Evolutionary conservation across 1,140 invertebrate genomes (phyloP), one percentile per base, ranked within the genome.

Genomic region (Tyrophagus putrescentiae): DNA sequence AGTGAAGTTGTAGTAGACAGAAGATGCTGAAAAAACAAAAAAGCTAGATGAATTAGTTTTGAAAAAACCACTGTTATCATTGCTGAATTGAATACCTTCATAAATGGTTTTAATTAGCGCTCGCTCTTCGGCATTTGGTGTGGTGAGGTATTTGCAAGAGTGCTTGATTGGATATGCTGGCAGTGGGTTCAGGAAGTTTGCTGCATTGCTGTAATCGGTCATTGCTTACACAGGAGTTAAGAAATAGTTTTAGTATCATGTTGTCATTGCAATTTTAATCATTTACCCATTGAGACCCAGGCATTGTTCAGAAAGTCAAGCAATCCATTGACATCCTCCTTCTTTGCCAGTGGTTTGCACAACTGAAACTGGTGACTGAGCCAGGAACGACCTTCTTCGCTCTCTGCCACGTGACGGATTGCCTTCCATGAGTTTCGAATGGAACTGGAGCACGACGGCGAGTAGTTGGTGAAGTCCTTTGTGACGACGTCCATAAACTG

Each of bases 161-260:
- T n/a, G 83, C 66, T 76, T 75, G 33, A 97, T 81, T 4, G 92
- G 92, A 73, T 87, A 77, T 0, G 79, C 85, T 1, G 92, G 91
- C 25, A 97, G 65, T 0, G 83, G 81, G 41, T 78, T 76, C 7
- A 96, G 71, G 70, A 95, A 97, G 67, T 80, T 78, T 0, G 82
- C 78, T 4, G 81, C 74, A 71, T 93, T 95, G 0, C 91, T 91
- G 74, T 96, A 96, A 72, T 97, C 84, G 0, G 84, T 80, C 90
- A 95, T 95, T n/a, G n/a, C n/a, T n/a, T n/a, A n/a, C n/a, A n/a
- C n/a, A n/a, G n/a, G n/a, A n/a, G n/a, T n/a, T n/a, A n/a, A n/a
- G n/a, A n/a, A n/a, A n/a, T n/a, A n/a, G n/a, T n/a, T n/a, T n/a
- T n/a, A n/a, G n/a, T n/a, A n/a, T n/a, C n/a, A n/a, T n/a, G n/a